Conservation (phyloP, 1,140 invertebrate species). For the Scaptomyza hsui region DNA sequence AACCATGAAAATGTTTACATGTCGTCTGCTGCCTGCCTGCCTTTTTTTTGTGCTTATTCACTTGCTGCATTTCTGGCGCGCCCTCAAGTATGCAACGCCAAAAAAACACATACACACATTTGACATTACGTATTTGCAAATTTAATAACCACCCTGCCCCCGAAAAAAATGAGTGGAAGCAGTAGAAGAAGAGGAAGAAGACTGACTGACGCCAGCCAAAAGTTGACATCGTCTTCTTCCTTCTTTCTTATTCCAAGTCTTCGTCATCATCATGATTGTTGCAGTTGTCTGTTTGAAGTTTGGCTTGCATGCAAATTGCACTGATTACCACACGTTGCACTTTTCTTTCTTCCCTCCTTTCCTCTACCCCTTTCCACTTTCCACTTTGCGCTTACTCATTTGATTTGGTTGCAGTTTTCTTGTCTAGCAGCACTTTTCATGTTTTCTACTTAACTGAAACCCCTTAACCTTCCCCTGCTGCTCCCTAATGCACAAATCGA, state of each 20-base stretch:
- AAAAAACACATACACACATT: constrained; percentile 38
- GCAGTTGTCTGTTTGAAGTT: constrained; percentile 75
- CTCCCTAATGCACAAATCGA: constrained; percentile 72
- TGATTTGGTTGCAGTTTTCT: constrained; percentile 71
- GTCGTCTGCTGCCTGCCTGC: constrained; percentile 6
- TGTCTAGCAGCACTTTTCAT: constrained; percentile 51
- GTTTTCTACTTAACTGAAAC: constrained; percentile 59
- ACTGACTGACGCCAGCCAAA: constrained; percentile 30
- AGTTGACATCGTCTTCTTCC: constrained; percentile 41
- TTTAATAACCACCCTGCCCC: constrained; percentile 63
- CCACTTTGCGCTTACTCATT: constrained; percentile 69
- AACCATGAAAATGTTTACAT: constrained; percentile 75
- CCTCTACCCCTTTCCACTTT: neutral
- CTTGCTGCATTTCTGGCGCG: constrained; percentile 45
- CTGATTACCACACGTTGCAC: constrained; percentile 77
- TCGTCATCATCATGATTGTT: neutral
- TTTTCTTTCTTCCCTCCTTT: constrained; percentile 36
- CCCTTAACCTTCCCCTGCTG: neutral
- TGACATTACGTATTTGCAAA: constrained; percentile 67
- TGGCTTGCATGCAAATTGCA: constrained; percentile 80
- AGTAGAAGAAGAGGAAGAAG: neutral
- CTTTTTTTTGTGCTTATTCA: constrained; percentile 10
- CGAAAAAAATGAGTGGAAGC: neutral
- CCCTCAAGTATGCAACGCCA: constrained; percentile 51
- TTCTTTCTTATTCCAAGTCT: neutral